Conservation (phyloP, 1,140 invertebrate genomes). For the Potamilus streckersoni region DNA sequence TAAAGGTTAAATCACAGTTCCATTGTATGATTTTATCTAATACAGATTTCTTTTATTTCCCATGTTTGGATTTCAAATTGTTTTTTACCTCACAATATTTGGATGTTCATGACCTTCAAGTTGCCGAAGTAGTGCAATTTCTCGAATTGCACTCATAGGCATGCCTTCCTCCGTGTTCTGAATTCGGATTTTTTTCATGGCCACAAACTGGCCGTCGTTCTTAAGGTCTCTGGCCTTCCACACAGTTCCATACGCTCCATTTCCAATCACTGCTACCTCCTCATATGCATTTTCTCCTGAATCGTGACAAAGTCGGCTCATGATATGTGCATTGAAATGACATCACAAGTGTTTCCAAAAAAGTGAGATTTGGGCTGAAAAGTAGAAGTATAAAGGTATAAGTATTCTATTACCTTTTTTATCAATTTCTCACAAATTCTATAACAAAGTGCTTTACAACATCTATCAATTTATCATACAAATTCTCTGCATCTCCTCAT, state of each 20-base stretch:
- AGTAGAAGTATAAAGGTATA: too few relatives aligned
- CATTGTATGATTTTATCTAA: too few relatives aligned
- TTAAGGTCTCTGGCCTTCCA: slow-evolving; percentile 64
- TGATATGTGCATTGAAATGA: slow-evolving; percentile 17
- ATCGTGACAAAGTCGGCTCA: slow-evolving; percentile 16
- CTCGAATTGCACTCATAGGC: slow-evolving; percentile 93
- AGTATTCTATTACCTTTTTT: too few relatives aligned
- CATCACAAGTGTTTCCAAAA: slow-evolving; percentile 22
- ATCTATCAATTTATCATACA: too few relatives aligned
- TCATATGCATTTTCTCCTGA: slow-evolving; percentile 56
- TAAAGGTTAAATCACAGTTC: too few relatives aligned
- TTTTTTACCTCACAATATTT: slow-evolving; percentile 78
- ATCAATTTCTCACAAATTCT: too few relatives aligned
- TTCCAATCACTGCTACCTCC: slow-evolving; percentile 61
- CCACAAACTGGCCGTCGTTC: slow-evolving; percentile 82
- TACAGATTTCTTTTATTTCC: too few relatives aligned
- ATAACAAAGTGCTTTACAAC: too few relatives aligned
- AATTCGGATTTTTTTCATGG: slow-evolving; percentile 91
- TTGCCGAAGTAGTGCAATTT: slow-evolving; percentile 91
- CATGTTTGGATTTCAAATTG: too few relatives aligned
- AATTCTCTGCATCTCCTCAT: too few relatives aligned
- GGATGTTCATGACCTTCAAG: slow-evolving; percentile 80
- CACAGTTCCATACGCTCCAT: slow-evolving; percentile 68
- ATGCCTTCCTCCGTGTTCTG: slow-evolving; percentile 83
- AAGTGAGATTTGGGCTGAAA: too few relatives aligned